A percentile compares a stretch with the other conserved stretches of the same genome.
Evolutionary conservation across 2,113 vertebrate species (phyloP).

Genomic region (Trematocara nigrifrons): DNA sequence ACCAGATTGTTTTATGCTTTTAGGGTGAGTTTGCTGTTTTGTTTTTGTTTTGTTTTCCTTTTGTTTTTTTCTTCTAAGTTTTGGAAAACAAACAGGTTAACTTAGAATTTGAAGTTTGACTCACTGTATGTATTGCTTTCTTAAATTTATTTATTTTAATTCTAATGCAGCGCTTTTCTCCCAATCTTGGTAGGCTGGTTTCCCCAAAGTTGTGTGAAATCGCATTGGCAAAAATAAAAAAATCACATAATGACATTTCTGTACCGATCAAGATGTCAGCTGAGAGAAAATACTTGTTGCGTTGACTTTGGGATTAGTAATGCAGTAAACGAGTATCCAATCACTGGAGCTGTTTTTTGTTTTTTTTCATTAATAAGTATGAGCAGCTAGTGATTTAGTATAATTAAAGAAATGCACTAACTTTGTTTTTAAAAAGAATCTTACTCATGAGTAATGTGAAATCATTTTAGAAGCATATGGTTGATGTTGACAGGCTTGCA

Average conservation of each 20-base stretch:
- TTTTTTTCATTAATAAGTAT: constrained; percentile 63
- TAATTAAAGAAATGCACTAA: constrained; percentile 79
- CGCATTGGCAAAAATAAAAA: constrained; percentile 32
- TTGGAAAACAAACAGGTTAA: background rate
- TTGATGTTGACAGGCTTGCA: constrained; percentile 73
- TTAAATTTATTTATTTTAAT: constrained; percentile 72
- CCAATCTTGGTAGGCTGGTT: constrained; percentile 70
- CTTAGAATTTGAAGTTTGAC: constrained; percentile 41
- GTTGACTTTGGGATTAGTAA: constrained; percentile 71
- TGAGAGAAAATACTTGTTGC: constrained; percentile 68
- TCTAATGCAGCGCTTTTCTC: constrained; percentile 66
- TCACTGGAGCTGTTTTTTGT: constrained; percentile 67
- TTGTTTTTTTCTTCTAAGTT: background rate
- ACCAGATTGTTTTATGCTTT: constrained; percentile 63
- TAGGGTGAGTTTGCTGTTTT: constrained; percentile 59
- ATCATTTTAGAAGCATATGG: constrained; percentile 72
- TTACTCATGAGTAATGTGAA: constrained; percentile 74
- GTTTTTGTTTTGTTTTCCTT: background rate
- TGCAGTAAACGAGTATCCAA: constrained; percentile 71
- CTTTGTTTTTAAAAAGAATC: constrained; percentile 63
- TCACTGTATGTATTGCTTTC: constrained; percentile 73
- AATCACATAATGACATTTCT: constrained; percentile 70
- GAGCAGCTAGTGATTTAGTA: constrained; percentile 77
- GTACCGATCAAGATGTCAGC: constrained; percentile 63
- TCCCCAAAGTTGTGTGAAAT: constrained; percentile 75